Conservation (phyloP, 2,113 vertebrate genomes). For the Colistium nudipinnis region DNA sequence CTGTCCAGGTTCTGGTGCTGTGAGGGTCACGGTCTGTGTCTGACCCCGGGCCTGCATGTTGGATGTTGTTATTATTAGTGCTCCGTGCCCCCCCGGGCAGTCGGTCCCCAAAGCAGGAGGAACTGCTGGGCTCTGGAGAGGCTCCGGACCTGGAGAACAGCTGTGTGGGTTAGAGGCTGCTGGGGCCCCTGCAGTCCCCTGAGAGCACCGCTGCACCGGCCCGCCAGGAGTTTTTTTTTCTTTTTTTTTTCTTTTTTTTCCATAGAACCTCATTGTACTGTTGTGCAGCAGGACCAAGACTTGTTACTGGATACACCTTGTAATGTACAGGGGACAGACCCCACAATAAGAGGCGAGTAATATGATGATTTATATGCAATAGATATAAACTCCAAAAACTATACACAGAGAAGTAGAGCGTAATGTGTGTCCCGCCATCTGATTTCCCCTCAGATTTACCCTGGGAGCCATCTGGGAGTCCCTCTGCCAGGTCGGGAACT, state of each 20-base stretch:
- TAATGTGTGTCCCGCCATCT: too few species aligned
- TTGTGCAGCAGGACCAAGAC: constrained; percentile 14
- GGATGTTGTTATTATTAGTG: constrained; percentile 95
- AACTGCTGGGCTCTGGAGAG: constrained; percentile 76
- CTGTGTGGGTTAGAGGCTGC: constrained; percentile 79
- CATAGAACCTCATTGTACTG: constrained; percentile 21
- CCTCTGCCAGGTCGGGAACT: not conserved
- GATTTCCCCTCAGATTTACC: not conserved
- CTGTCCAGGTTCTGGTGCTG: constrained; percentile 85
- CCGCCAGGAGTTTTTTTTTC: constrained; percentile 51
- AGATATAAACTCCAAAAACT: not conserved
- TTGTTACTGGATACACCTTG: not conserved
- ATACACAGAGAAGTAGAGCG: not conserved
- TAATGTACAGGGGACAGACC: not conserved
- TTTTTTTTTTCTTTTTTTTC: not conserved
- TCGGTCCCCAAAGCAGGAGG: constrained; percentile 81
- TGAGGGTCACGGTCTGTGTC: constrained; percentile 86
- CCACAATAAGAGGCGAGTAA: not conserved
- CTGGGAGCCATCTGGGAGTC: not conserved
- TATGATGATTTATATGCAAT: not conserved
- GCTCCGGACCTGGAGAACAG: constrained; percentile 81
- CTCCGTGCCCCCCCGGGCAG: constrained; percentile 82
- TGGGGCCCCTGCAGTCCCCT: constrained; percentile 48
- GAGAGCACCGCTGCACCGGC: constrained; percentile 65
- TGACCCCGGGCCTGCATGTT: constrained; percentile 88